Conservation (phyloP, 2,797 vertebrate species). For the Pseudochromis fuscus region DNA sequence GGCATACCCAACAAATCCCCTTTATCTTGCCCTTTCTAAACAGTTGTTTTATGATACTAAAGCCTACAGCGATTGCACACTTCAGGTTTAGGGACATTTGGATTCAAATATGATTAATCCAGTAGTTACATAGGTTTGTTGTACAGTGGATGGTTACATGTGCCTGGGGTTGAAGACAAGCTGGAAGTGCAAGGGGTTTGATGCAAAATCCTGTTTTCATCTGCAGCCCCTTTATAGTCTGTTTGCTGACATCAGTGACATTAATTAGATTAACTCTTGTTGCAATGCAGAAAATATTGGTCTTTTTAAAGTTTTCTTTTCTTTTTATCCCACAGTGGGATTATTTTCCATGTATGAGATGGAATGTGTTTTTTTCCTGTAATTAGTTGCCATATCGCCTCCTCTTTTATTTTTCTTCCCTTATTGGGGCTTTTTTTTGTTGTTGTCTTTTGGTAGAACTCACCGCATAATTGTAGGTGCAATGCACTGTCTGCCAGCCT, state of each 20-base stretch:
- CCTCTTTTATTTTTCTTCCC: slow-evolving; percentile 60
- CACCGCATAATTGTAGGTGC: slow-evolving; percentile 80
- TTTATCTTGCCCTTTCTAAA: slow-evolving; percentile 48
- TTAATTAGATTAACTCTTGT: slow-evolving; percentile 63
- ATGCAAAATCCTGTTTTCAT: slow-evolving; percentile 49
- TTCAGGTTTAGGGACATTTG: slow-evolving; percentile 14
- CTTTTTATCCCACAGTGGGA: slow-evolving; percentile 59
- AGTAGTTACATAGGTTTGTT: slow-evolving; percentile 15
- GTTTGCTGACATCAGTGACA: slow-evolving; percentile 53
- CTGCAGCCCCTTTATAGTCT: slow-evolving; percentile 43
- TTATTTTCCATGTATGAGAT: slow-evolving; percentile 70
- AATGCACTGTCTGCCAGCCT: slow-evolving; percentile 78
- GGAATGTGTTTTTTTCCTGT: slow-evolving; percentile 72
- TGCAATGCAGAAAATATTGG: slow-evolving; percentile 47
- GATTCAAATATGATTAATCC: slow-evolving; percentile 30
- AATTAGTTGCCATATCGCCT: slow-evolving; percentile 78
- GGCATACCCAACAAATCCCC: slow-evolving; percentile 52
- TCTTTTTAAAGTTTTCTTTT: slow-evolving; percentile 56
- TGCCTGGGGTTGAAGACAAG: slow-evolving; percentile 27
- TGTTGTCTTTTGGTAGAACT: slow-evolving; percentile 75
- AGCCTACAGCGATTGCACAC: slow-evolving; percentile 37
- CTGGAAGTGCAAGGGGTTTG: slow-evolving; percentile 27
- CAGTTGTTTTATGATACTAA: slow-evolving; percentile 31
- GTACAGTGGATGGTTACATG: slow-evolving; percentile 22
- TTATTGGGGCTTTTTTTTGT: slow-evolving; percentile 54